phyloP scores from a whole-genome alignment of 1,140 invertebrate genomes.

The Brachionus rotundiformis region DNA sequence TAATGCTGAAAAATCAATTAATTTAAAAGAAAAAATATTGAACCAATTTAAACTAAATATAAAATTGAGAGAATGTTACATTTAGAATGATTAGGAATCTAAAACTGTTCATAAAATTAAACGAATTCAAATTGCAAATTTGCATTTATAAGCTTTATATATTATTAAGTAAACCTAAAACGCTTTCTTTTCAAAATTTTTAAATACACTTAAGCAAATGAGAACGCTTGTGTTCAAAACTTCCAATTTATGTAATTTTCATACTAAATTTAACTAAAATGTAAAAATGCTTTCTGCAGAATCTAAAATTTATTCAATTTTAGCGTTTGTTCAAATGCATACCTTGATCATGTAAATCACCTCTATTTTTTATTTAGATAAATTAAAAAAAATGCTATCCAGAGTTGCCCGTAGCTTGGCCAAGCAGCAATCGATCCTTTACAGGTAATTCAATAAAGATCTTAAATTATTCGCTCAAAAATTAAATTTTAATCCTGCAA shows the following conservation, averaged over 20 bases:
- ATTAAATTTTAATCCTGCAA: slow-evolving; percentile 41
- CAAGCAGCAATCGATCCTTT: slow-evolving; percentile 29
- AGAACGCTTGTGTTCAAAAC: slow-evolving; percentile 21
- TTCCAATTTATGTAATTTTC: slow-evolving; percentile 39
- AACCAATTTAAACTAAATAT: not conserved
- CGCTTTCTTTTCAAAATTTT: not conserved
- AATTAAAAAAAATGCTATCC: slow-evolving; percentile 18
- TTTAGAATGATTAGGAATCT: not conserved
- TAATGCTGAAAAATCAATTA: not conserved
- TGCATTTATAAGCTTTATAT: slow-evolving; percentile 26
- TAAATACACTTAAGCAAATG: not conserved
- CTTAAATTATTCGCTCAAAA: slow-evolving; percentile 14
- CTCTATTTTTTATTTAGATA: not conserved
- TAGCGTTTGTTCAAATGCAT: slow-evolving; percentile 39
- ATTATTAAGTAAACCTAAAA: not conserved
- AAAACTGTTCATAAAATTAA: not conserved
- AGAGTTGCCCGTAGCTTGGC: slow-evolving; percentile 32
- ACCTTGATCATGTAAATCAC: slow-evolving; percentile 4
- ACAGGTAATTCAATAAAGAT: not conserved
- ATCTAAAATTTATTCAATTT: not conserved
- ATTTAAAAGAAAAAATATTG: not conserved
- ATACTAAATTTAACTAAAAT: not conserved
- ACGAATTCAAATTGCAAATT: not conserved
- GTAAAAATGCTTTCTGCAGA: slow-evolving; percentile 46
- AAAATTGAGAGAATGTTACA: not conserved